Conservation (phyloP, 2,113 vertebrate species). For the Corythornis cristatus region DNA sequence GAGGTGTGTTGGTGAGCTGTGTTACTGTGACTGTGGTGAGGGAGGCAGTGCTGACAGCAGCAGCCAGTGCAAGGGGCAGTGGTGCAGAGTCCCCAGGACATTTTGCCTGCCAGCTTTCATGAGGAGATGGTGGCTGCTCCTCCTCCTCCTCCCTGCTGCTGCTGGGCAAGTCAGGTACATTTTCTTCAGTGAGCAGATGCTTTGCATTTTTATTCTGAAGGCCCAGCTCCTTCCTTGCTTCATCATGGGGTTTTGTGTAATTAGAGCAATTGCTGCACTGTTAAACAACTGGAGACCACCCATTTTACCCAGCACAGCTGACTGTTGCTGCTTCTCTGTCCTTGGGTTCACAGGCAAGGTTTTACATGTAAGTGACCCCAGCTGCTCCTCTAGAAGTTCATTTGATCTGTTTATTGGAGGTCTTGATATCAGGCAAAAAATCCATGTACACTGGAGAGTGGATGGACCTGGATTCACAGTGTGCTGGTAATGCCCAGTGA, state of each 20-base stretch:
- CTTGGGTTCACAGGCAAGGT: background rate
- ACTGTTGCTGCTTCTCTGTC: background rate
- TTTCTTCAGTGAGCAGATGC: background rate
- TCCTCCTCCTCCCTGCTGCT: slow-evolving; percentile 2
- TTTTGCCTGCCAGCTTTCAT: background rate
- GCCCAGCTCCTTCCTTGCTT: background rate
- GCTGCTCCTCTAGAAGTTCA: background rate
- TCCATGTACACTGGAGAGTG: background rate
- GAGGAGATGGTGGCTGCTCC: background rate
- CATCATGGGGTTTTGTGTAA: background rate
- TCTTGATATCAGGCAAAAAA: background rate
- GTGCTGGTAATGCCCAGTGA: slow-evolving; percentile 27
- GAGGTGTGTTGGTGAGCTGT: background rate
- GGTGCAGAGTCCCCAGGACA: background rate
- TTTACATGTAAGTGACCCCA: background rate
- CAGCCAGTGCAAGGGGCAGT: background rate
- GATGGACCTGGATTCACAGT: background rate
- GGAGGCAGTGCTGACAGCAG: background rate
- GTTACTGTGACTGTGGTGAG: no score
- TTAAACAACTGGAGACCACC: background rate
- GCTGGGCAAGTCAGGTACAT: background rate
- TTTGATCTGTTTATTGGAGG: background rate
- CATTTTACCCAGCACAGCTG: background rate
- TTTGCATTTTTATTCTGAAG: background rate
- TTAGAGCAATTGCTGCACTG: background rate